Base-by-base conservation (phyloP, 2,888 invertebrate species). In the Melieria crassipennis region DNA sequence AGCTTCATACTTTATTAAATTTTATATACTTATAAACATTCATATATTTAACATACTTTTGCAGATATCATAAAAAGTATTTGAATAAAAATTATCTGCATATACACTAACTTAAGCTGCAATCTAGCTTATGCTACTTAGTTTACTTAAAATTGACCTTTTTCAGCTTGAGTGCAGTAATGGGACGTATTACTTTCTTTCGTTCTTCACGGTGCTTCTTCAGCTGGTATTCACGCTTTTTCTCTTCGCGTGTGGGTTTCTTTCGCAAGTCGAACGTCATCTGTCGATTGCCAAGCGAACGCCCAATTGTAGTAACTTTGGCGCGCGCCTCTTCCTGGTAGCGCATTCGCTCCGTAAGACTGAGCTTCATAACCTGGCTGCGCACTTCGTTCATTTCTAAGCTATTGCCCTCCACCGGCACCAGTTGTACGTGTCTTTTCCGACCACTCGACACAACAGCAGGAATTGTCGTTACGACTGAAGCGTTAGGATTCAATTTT, bases 201-300 rank as follows among this genome's bases (percentile, higher is more conserved):
- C 93, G 88, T 81, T 94, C 93, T 80, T 92, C 90, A 72, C 90
- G 89, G 80, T 93, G 93, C 79, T 89, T 91, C 75, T 89, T 90
- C 79, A 89, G 86, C 82, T 89, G 90, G 78, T 90, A 90, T 76
- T 90, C 90, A 30, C 89, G 88, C 75, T 87, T 89, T 52, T 89
- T 89, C 0, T 87, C 87, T 73, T 90, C 88, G 13, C 88, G 86
- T 75, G 89, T 90, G 0, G 78, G 71, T 74, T 89, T 89, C 76
- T 89, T 89, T 76, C 88, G 87, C 79, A 92, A 89, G 4, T 89
- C 89, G 80, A 95, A 96, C 30, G 92, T 92, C 92, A 95, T 94
- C 87, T 94, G 93, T 67, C 91, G 89, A 83, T 92, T 94, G 58
- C 95, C 92, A 10, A 90, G 85, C 0, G 92, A 87, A 78, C 92